Base-by-base conservation (phyloP, 2,888 invertebrate genomes). In the Eristalinus aeneus region DNA sequence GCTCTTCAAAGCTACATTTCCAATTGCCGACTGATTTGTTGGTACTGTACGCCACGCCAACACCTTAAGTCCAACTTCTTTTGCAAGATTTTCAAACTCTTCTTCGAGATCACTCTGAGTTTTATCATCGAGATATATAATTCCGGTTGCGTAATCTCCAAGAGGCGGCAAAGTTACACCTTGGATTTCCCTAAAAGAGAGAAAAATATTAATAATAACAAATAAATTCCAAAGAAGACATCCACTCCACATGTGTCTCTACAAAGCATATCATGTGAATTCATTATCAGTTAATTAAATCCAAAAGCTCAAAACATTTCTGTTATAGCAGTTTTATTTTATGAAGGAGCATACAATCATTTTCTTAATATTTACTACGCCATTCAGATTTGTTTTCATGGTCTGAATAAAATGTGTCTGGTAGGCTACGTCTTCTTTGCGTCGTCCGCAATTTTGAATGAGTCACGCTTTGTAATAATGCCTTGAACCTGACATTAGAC, bases 31-130 rank as follows among this genome's bases (percentile, higher is more conserved):
- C 91, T 95, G 96, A 92, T 98, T 96, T 68, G 97, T 97, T 32
- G 98, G 98, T 74, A 99, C 97, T 46, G 97, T 97, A 88, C 99
- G 95, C 99, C 99, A 99, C 91, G 97, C 96, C 84, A 99, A 92
- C 80, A 99, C 96, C 93, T 95, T 94, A 88, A 99, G 94, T 32
- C 95, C 95, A 91, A 97, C 94, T 89, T 96, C 96, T 89, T 95
- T 94, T 75, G 98, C 97, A 90, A 99, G 93, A 88, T 94, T 95
- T 87, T 95, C 94, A 92, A 99, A 98, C 89, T 96, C 95, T 89
- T 94, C 94, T 93, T 98, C 97, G 74, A 96, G 96, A 89, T 96
- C 95, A 90, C 95, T 94, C 90, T 97, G 96, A 90, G 96, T 96
- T 67, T 95, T 94, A 92, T 96, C 96, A 92, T 98, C 98, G 92